phyloP scores from a whole-genome alignment of 2,113 vertebrate genomes.

The Proteles cristata region DNA sequence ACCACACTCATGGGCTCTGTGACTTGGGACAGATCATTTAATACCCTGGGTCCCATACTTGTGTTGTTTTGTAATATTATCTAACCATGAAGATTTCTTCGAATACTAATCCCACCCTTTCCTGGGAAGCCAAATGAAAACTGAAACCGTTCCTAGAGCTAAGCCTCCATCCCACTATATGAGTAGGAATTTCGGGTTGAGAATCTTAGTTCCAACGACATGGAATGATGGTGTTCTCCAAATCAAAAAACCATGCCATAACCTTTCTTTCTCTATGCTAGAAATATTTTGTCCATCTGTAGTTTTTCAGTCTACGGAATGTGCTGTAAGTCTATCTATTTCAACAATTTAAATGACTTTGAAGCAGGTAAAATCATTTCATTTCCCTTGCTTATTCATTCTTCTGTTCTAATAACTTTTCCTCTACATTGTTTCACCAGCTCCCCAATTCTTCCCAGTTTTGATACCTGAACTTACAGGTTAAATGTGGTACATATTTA shows the following conservation, averaged over 20 bases:
- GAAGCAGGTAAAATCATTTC: neutral
- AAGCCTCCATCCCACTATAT: neutral
- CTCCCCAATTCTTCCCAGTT: neutral
- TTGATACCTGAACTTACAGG: neutral
- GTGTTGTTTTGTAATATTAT: neutral
- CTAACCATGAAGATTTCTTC: neutral
- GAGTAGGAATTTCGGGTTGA: neutral
- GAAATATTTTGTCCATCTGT: neutral
- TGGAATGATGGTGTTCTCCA: neutral
- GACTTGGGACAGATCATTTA: neutral
- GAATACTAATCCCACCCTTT: neutral
- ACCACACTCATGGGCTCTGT: neutral
- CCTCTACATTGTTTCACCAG: neutral
- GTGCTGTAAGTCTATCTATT: neutral
- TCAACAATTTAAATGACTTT: neutral
- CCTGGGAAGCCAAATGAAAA: neutral
- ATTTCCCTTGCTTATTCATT: neutral
- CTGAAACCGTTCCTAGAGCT: neutral
- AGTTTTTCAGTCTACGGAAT: neutral
- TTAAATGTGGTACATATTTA: neutral
- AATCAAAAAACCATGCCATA: neutral
- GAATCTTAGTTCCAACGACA: neutral
- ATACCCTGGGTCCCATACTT: neutral
- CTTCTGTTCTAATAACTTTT: neutral
- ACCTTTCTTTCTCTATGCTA: neutral